Evolutionary conservation across 2,797 vertebrate genomes (phyloP).

Genomic region (Florisuga fusca): DNA sequence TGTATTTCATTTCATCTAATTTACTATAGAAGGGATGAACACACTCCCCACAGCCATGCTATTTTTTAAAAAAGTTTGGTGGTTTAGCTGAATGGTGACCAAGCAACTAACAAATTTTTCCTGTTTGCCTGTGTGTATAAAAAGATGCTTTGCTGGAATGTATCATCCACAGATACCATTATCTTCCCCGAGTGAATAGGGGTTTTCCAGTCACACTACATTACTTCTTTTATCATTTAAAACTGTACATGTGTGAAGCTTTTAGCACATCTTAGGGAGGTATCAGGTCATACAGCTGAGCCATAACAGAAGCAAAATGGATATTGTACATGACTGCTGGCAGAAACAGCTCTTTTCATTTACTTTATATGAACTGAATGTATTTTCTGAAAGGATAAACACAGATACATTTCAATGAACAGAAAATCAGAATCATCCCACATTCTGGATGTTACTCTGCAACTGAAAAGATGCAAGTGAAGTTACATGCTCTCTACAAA

Average conservation of each 20-base stretch:
- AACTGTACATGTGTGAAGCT: not conserved
- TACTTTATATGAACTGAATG: not conserved
- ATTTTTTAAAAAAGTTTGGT: conserved; percentile 33
- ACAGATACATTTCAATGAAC: not conserved
- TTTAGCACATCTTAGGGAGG: not conserved
- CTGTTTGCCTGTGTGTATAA: conserved; percentile 25
- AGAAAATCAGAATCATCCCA: not conserved
- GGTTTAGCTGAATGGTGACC: conserved; percentile 57
- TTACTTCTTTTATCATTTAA: not conserved
- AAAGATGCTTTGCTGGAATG: conserved; percentile 24
- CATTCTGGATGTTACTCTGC: not conserved
- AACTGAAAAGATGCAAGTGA: not conserved
- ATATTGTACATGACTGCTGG: not conserved
- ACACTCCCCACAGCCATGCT: not conserved
- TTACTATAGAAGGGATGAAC: not conserved
- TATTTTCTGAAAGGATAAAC: not conserved
- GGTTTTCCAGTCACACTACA: not conserved
- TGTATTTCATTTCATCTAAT: conserved; percentile 19
- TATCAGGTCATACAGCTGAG: not conserved
- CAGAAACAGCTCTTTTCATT: not conserved
- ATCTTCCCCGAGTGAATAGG: not conserved
- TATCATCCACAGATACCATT: not conserved
- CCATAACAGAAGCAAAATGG: not conserved
- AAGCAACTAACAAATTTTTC: conserved; percentile 42
- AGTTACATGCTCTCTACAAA: not conserved